Evolutionary conservation across 2,797 vertebrate species (phyloP).

Genomic region (Carduelis carduelis): DNA sequence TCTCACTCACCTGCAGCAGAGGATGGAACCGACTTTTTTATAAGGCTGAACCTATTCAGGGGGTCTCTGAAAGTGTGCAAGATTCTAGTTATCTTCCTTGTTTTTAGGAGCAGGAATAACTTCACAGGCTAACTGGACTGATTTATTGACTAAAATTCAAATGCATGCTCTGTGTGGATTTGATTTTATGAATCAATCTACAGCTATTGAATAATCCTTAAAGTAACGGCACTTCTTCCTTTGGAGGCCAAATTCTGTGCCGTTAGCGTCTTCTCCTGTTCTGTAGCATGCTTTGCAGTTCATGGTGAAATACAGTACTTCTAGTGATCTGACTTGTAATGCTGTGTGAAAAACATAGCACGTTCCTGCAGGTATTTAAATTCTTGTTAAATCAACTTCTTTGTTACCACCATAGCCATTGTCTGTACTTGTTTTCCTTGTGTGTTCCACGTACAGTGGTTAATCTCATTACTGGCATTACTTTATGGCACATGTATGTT

Average conservation of each 20-base stretch:
- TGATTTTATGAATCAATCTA: neutral
- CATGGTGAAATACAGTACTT: neutral
- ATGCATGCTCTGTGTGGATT: rapidly evolving
- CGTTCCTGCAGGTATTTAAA: rapidly evolving
- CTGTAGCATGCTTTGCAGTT: neutral
- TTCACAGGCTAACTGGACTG: neutral
- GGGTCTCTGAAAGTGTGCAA: neutral
- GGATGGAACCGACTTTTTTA: neutral
- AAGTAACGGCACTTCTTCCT: neutral
- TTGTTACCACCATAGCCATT: neutral
- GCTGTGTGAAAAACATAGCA: rapidly evolving
- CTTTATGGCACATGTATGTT: neutral
- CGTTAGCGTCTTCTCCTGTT: neutral
- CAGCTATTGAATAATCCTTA: neutral
- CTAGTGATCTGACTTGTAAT: neutral
- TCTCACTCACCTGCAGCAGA: rapidly evolving
- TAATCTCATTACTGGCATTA: neutral
- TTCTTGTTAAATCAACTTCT: neutral
- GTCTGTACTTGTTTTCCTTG: neutral
- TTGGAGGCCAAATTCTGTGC: neutral
- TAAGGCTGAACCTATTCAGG: neutral
- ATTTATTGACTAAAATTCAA: neutral
- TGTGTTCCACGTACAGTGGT: neutral
- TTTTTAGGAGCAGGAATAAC: neutral
- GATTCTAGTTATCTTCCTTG: neutral